These are phyloP conservation scores for Gephyroberyx darwinii DNA, from an alignment of 2,797 vertebrate species.

Conservation along the genomic window DNA sequence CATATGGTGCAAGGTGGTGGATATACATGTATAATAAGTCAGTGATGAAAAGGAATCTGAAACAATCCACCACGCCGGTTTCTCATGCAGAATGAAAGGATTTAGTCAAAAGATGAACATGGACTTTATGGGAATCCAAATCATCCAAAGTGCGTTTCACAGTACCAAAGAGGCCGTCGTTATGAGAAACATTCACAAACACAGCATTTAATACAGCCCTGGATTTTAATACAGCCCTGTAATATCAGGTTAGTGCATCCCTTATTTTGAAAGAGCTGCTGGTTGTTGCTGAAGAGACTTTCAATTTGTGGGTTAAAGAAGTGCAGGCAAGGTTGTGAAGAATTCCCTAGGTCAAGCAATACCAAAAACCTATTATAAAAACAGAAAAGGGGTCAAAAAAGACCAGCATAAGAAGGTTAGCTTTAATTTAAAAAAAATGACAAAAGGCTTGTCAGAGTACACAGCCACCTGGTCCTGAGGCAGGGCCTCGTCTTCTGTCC, in stretches of 20 bases:
- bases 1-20: background rate
- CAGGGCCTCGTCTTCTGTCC: conserved; percentile 77
- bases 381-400: conserved; percentile 34
- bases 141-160: conserved; percentile 58
- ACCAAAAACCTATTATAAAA: conserved; percentile 33
- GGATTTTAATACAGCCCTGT: conserved; percentile 38
- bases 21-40: conserved; percentile 5
- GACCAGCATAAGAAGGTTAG: conserved; percentile 45
- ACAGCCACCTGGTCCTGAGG: conserved; percentile 81
- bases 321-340: conserved; percentile 59
- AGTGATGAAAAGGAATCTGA: conserved; percentile 27
- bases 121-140: conserved; percentile 33
- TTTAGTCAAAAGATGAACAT: conserved; percentile 41
- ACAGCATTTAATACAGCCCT: conserved; percentile 49
- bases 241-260: conserved; percentile 59
- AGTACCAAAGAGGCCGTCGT: conserved; percentile 37
- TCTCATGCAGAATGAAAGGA: conserved; percentile 57
- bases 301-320: conserved; percentile 44
- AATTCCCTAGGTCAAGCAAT: conserved; percentile 50
- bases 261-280: conserved; percentile 40
- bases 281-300: conserved; percentile 28
- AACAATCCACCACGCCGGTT: conserved; percentile 59
- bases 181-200: conserved; percentile 32
- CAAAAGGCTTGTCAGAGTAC: conserved; percentile 45
- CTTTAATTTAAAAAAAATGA: conserved; percentile 31